Conservation (phyloP, 1,140 invertebrate genomes). For the Cyphomyrmex costatus region DNA sequence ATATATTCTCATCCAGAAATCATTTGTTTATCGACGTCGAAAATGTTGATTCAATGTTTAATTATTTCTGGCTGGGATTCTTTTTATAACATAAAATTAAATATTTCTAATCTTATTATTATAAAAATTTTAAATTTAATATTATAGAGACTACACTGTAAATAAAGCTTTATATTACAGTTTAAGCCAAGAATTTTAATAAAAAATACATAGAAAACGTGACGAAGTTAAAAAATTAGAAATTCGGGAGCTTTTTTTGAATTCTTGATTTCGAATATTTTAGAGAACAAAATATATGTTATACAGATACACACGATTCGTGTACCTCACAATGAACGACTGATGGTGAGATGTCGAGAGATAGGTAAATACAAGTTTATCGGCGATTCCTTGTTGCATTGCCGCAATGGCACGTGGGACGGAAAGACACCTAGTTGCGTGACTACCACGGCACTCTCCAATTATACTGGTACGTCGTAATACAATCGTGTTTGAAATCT, state of each 20-base stretch:
- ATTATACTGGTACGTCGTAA: conserved; percentile 91
- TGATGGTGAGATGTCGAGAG: conserved; percentile 92
- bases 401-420: conserved; percentile 93
- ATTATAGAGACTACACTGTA: not conserved
- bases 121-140: not conserved
- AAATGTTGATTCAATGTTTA: too few species aligned
- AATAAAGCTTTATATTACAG: not conserved
- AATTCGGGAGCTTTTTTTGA: not conserved
- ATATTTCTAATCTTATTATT: too few species aligned
- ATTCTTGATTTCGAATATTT: not conserved
- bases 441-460: conserved; percentile 93
- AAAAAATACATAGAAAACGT: not conserved
- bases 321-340: conserved; percentile 90
- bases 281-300: conserved; percentile 40
- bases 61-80: not conserved
- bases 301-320: conserved; percentile 84
- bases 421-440: conserved; percentile 92
- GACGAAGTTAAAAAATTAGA: not conserved
- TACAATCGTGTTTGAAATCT: not conserved
- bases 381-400: conserved; percentile 90
- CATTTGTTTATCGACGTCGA: too few species aligned
- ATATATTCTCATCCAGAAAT: not conserved
- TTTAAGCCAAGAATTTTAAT: not conserved
- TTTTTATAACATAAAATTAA: not conserved
- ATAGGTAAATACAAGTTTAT: conserved; percentile 94